phyloP scores from a whole-genome alignment of 2,113 vertebrate species.

The Oreochromis spilurus region DNA sequence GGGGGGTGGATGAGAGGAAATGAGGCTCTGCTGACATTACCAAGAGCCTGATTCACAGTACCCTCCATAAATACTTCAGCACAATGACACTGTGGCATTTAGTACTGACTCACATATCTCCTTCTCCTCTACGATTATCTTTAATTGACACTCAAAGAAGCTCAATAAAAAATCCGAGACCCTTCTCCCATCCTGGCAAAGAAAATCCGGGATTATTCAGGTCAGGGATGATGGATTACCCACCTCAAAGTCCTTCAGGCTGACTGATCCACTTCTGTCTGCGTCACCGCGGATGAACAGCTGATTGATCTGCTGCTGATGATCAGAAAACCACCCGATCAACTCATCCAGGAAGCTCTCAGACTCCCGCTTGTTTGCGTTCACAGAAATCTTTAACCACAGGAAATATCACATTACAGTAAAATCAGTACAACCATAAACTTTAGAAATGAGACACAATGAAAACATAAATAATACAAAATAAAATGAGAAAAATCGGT shows the following conservation, averaged over 20 bases:
- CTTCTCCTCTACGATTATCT: not conserved
- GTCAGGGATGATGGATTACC: constrained; percentile 11
- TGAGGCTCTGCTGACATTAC: constrained; percentile 9
- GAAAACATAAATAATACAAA: rapidly evolving
- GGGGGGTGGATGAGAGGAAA: not conserved
- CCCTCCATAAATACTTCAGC: constrained; percentile 4
- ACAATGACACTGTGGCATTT: not conserved
- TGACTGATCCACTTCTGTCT: constrained; percentile 10
- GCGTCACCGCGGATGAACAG: not conserved
- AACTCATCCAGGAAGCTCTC: not conserved
- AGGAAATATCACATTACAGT: not conserved
- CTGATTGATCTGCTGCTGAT: not conserved
- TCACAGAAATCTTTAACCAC: not conserved
- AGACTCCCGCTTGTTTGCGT: not conserved
- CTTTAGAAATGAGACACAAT: not conserved
- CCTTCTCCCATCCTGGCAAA: not conserved
- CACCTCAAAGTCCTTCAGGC: constrained; percentile 9
- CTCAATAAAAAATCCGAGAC: not conserved
- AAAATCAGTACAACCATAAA: rapidly evolving
- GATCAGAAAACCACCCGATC: constrained; percentile 8
- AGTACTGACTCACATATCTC: not conserved
- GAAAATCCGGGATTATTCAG: not conserved
- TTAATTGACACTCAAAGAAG: not conserved
- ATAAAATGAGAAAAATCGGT: not conserved
- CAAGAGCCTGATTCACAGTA: constrained; percentile 10